These are phyloP conservation scores for Megaceryle torquata DNA, from an alignment of 2,113 vertebrate genomes.

Conservation along the genomic window DNA sequence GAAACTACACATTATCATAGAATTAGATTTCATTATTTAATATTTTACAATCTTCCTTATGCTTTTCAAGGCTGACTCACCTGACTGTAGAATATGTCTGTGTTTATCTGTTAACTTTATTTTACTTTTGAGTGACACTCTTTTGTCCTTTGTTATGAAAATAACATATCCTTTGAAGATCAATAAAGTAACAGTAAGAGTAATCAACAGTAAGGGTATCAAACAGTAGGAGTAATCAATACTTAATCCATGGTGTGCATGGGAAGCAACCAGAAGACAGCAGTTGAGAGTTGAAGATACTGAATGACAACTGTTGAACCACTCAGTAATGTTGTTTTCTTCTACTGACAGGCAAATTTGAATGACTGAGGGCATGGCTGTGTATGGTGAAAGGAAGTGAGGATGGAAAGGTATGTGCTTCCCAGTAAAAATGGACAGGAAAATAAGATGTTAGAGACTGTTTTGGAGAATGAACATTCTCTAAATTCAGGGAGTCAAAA, in stretches of 20 bases:
- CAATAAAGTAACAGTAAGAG: background rate
- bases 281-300: background rate
- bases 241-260: background rate
- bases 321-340: background rate
- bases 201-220: background rate
- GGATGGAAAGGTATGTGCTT: background rate
- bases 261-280: background rate
- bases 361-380: background rate
- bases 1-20: background rate
- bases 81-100: background rate
- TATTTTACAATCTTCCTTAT: background rate
- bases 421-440: background rate
- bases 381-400: background rate
- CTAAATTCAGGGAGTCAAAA: background rate
- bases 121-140: background rate
- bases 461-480: background rate
- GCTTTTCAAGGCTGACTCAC: background rate
- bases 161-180: background rate
- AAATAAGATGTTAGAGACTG: background rate
- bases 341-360: background rate
- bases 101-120: background rate
- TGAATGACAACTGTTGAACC: background rate
- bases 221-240: background rate
- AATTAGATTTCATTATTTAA: background rate
- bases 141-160: background rate